Evolutionary conservation across 2,888 invertebrate genomes (phyloP), one percentile per base, ranked within the genome.

Genomic region (Philereme vetulata): DNA sequence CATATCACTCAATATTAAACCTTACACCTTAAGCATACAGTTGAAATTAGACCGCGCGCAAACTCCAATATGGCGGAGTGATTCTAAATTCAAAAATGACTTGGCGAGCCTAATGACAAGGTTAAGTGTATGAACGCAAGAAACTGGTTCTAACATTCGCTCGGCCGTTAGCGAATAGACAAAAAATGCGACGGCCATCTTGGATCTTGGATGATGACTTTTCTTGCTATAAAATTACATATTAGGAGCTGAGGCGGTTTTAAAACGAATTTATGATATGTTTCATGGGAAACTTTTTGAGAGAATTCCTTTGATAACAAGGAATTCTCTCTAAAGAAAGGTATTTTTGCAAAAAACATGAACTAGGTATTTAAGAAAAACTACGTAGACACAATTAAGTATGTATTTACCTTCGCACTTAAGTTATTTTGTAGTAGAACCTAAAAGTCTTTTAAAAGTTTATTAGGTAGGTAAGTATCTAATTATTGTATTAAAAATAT

Each of bases 101-200:
- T 82, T 82, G 79, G 77, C 82, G 77, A 75, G 80, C 80, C 81
- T 86, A 87, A 86, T 87, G 86, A 86, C 87, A 84, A 85, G 86
- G 86, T 86, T 85, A 84, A 80, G 82, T 78, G 78, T 81, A 82
- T 82, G 81, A 79, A 80, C 76, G 76, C 74, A 77, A 77, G 78
- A 80, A 85, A 85, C 86, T 78, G 83, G 86, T 85, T 85, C 80
- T 84, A 81, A 82, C 77, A 80, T 80, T 80, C 78, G 78, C 76
- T 72, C 64, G 75, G 80, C 82, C 82, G 84, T 83, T 84, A 82
- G 78, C 73, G 77, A 70, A 81, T 81, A 84, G 82, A 85, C 84
- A 84, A 85, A 87, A 82, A 86, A 85, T 60, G 54, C 62, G 71
- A 62, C 79, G 65, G 84, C 85, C 85, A 85, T 85, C 78, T 85